Evolutionary conservation across 2,113 vertebrate genomes (phyloP), one percentile per base, ranked within the genome.

Genomic region (Hucho hucho): DNA sequence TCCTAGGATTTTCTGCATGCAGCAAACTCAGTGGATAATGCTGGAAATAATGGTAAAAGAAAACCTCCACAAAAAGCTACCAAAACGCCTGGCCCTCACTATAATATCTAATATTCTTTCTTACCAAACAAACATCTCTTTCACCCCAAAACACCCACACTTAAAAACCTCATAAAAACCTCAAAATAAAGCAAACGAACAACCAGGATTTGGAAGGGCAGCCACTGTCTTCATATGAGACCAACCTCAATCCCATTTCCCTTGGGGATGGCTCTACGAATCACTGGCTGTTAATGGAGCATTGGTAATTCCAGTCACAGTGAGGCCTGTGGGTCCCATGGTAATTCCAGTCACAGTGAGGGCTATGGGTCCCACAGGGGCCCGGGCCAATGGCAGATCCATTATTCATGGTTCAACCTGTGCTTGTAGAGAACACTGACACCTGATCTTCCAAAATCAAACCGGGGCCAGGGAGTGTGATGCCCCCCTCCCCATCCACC

Each of bases 401-500:
- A 93, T 94, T 93, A 93, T 94, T 94, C 92, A 93, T 93, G 82
- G 75, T 83, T 92, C 91, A 90, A 89, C 86, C 82, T 90, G 87
- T 85, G 88, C 89, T 92, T 91, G 91, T 91, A 90, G 87, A 74
- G 87, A 90, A 88, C 88, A 86, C 82, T 89, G 89, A 90, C 93
- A 89, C 87, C 76, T 87, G 87, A 89, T 90, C 88, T 86, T 85
- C 88, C 86, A 83, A 88, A 93, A 93, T 93, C 92, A 91, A 92
- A 90, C 89, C 85, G 79, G 85, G 88, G 86, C 14, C 87, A 87
- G 83, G 78, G 83, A 84, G 86, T 84, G 76, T 76, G 47, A 14
- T 4, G 49, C 49, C 12, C 14, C 77, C 86, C 29, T 4, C 4
- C 28, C 32, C n/a, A n/a, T n/a, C 32, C 32, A 77, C 82, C 63